Percentiles rank a stretch among this genome's conserved stretches.
Evolutionary conservation across 2,888 invertebrate species (phyloP).

Genomic region (Vandiemenella viatica): DNA sequence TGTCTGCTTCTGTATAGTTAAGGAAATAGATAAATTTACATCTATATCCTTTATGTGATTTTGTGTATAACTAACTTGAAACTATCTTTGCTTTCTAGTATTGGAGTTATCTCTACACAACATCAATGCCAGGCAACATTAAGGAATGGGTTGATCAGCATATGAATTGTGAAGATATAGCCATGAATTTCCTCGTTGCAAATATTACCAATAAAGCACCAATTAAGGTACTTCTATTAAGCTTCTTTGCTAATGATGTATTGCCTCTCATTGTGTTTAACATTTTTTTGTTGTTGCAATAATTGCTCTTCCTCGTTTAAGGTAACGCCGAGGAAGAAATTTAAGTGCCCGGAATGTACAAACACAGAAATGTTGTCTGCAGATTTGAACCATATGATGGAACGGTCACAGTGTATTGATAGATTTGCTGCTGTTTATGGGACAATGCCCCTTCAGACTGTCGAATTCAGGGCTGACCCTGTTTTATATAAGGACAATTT

Average conservation of each 20-base stretch:
- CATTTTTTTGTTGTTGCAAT: background rate
- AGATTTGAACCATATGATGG: conserved; percentile 83
- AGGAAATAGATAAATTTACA: too few species aligned
- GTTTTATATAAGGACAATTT: conserved; percentile 77
- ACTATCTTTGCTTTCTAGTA: conserved; percentile 38
- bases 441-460: conserved; percentile 69
- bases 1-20: too few species aligned
- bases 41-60: too few species aligned
- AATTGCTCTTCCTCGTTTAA: conserved; percentile 27
- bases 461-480: conserved; percentile 91
- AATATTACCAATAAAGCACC: conserved; percentile 88
- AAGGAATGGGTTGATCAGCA: conserved; percentile 83
- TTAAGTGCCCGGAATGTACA: conserved; percentile 89
- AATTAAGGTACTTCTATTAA: conserved; percentile 47
- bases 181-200: conserved; percentile 93
- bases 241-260: conserved; percentile 1
- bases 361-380: conserved; percentile 90
- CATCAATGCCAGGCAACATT: conserved; percentile 70
- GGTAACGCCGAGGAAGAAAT: conserved; percentile 91
- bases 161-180: conserved; percentile 97
- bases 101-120: conserved; percentile 89
- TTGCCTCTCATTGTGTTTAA: too few species aligned
- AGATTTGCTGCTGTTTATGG: conserved; percentile 64
- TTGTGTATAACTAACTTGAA: too few species aligned
- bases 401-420: conserved; percentile 80